A percentile compares a stretch with the other conserved stretches of the same genome.
These are phyloP conservation scores for Drosophila santomea DNA, from an alignment of 1,140 invertebrate species.

Conservation along the genomic window DNA sequence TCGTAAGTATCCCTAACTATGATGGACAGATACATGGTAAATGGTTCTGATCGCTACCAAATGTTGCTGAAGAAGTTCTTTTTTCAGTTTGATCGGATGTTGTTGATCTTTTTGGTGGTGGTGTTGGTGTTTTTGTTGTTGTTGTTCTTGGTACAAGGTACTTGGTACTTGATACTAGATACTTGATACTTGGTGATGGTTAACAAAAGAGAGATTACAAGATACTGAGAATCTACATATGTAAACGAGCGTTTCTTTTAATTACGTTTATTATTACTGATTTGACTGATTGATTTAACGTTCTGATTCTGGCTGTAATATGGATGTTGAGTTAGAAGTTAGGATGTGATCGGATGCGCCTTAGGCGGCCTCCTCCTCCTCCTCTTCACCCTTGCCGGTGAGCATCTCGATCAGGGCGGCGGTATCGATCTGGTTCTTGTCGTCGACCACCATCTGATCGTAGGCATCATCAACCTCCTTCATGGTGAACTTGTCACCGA, in stretches of 20 bases:
- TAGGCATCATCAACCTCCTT: slow-evolving; percentile 97
- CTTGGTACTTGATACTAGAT: slow-evolving; percentile 2
- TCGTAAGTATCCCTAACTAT: slow-evolving; percentile 68
- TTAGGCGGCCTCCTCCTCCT: slow-evolving; percentile 89
- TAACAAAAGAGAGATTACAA: slow-evolving; percentile 82
- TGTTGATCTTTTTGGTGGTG: slow-evolving; percentile 28
- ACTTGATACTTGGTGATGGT: slow-evolving; percentile 27
- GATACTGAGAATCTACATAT: slow-evolving; percentile 82
- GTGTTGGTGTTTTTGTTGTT: slow-evolving; percentile 30
- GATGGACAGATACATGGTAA: slow-evolving; percentile 63
- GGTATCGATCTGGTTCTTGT: slow-evolving; percentile 96
- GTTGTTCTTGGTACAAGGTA: slow-evolving; percentile 9
- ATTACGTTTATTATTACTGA: slow-evolving; percentile 82
- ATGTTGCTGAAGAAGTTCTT: slow-evolving; percentile 67
- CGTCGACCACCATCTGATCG: slow-evolving; percentile 97
- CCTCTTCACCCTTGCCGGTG: slow-evolving; percentile 92
- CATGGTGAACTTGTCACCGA: slow-evolving; percentile 97
- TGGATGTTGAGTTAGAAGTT: slow-evolving; percentile 83
- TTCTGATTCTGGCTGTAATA: slow-evolving; percentile 62
- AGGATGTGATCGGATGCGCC: slow-evolving; percentile 70
- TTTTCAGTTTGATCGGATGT: slow-evolving; percentile 39
- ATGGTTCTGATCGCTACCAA: slow-evolving; percentile 64
- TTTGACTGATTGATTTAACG: slow-evolving; percentile 79
- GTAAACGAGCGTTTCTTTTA: slow-evolving; percentile 84
- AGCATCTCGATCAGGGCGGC: slow-evolving; percentile 93